Evolutionary conservation across 2,888 invertebrate species (phyloP).

Genomic region (Apoda limacodes): DNA sequence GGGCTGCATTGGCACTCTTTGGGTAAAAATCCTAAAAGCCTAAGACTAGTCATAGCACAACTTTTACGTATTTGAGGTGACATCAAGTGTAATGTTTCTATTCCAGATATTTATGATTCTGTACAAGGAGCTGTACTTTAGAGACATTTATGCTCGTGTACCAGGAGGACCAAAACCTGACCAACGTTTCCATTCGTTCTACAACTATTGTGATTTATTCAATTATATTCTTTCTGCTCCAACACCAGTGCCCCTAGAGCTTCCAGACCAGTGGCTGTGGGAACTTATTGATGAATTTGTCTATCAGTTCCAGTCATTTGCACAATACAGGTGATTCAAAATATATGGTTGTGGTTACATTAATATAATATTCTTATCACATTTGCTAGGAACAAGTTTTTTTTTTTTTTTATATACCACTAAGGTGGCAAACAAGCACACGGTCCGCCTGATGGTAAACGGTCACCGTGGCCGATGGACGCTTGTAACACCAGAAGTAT

Average conservation of each 20-base stretch:
- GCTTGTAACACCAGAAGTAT: no score
- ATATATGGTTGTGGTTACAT: not conserved
- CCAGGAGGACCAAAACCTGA: constrained; percentile 91
- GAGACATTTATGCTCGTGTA: constrained; percentile 96
- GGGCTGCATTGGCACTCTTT: no score
- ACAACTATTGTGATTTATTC: constrained; percentile 98
- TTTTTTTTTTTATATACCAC: no score
- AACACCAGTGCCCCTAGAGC: constrained; percentile 87
- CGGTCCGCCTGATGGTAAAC: no score
- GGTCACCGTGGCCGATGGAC: no score
- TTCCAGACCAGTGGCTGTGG: constrained; percentile 99
- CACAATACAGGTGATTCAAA: constrained; percentile 77
- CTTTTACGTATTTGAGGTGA: no score
- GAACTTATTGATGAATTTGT: constrained; percentile 99
- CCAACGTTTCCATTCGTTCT: constrained; percentile 95
- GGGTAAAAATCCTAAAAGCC: no score
- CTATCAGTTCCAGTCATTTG: constrained; percentile 95
- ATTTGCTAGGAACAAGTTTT: no score
- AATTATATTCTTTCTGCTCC: constrained; percentile 94
- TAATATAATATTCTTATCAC: constrained; percentile 1
- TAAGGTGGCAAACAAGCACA: no score
- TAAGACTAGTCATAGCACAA: no score
- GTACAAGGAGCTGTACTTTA: constrained; percentile 97
- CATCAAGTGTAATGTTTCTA: no score
- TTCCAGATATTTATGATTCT: constrained; percentile 92